These are phyloP conservation scores for Lordiphosa stackelbergi DNA, from an alignment of 1,140 invertebrate species.

Conservation along the genomic window DNA sequence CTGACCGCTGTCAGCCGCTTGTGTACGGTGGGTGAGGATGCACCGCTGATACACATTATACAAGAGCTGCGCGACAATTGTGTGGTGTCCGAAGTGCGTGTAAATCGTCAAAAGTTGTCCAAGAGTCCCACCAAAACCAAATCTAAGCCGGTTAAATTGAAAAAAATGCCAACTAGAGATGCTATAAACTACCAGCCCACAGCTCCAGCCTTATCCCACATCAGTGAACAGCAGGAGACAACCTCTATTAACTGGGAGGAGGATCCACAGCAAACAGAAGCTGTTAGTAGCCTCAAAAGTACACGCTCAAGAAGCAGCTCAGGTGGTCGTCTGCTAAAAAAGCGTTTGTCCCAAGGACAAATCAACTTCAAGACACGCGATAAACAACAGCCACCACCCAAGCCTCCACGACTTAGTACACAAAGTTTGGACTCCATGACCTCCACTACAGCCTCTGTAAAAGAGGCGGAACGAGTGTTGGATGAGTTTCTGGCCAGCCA, in stretches of 20 bases:
- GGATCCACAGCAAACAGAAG: too few species aligned
- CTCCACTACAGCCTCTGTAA: constrained; percentile 62
- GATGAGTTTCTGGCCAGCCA: constrained; percentile 61
- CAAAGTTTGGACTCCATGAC: constrained; percentile 52
- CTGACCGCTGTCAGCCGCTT: constrained; percentile 63
- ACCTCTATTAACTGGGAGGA: constrained; percentile 32
- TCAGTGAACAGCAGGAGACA: constrained; percentile 48
- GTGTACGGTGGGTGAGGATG: constrained; percentile 43
- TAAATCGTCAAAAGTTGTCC: constrained; percentile 58
- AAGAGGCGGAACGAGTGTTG: constrained; percentile 60
- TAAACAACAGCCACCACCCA: constrained; percentile 50
- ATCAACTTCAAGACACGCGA: constrained; percentile 50
- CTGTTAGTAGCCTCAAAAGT: too few species aligned
- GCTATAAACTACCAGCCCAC: constrained; percentile 36
- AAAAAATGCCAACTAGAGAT: constrained; percentile 15
- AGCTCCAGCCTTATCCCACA: constrained; percentile 51
- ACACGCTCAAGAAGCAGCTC: constrained; percentile 38
- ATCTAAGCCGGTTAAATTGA: not conserved
- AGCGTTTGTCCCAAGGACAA: constrained; percentile 47
- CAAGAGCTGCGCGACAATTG: constrained; percentile 72
- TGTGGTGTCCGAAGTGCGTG: constrained; percentile 69
- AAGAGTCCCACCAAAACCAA: not conserved
- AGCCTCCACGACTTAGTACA: constrained; percentile 56
- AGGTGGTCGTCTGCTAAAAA: constrained; percentile 57
- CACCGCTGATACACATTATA: constrained; percentile 70